phyloP scores from a whole-genome alignment of 2,113 vertebrate genomes.

The Isurus oxyrinchus region DNA sequence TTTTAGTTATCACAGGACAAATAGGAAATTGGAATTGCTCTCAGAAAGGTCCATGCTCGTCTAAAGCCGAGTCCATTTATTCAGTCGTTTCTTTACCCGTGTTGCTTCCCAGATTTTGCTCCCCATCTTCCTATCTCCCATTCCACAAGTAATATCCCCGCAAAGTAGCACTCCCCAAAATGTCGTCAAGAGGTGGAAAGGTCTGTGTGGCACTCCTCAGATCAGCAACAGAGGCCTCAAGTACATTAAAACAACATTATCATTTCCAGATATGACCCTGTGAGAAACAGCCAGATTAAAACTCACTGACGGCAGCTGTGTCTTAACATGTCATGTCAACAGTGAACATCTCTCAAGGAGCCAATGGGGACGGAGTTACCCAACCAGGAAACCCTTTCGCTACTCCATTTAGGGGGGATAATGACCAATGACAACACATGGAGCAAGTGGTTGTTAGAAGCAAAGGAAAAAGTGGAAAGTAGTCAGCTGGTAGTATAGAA shows the following conservation, averaged over 20 bases:
- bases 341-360: not conserved
- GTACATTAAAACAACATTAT: too few relatives aligned
- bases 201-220: too few relatives aligned
- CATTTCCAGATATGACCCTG: too few relatives aligned
- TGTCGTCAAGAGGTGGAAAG: not conserved
- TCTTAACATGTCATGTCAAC: not conserved
- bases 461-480: too few relatives aligned
- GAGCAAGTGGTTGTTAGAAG: not conserved
- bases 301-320: not conserved
- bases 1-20: not conserved
- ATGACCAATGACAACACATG: too few relatives aligned
- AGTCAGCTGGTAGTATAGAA: too few relatives aligned
- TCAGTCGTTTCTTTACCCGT: not conserved
- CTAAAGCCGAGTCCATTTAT: too few relatives aligned
- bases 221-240: too few relatives aligned
- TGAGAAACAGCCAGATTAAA: not conserved
- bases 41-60: not conserved
- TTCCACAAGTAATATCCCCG: not conserved
- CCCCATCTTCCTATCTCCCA: not conserved
- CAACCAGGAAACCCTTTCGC: not conserved
- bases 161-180: not conserved
- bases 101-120: not conserved
- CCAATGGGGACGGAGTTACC: not conserved
- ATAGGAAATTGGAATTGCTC: not conserved
- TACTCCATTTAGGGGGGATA: not conserved